Conservation (phyloP, 30 jellyfish, hydroid and myxozoan species). For the Cassiopea andromeda region DNA sequence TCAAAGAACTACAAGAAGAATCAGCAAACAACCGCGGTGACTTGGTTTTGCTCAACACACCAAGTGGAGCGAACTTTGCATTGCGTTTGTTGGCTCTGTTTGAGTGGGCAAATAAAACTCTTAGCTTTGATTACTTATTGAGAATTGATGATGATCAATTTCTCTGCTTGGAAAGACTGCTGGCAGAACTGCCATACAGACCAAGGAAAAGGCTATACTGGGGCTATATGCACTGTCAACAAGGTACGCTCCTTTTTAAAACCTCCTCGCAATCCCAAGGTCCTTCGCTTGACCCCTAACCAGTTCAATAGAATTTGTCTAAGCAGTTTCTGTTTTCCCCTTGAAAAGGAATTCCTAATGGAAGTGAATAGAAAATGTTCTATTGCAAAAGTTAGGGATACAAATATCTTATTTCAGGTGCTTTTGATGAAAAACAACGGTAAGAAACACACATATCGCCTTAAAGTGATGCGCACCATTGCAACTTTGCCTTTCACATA, state of each 20-base stretch:
- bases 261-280: not conserved
- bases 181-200: conserved; percentile 75
- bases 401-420: too few relatives aligned
- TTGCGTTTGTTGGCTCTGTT: conserved; percentile 75
- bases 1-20: conserved; percentile 47
- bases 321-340: too few relatives aligned
- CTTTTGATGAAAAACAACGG: too few relatives aligned
- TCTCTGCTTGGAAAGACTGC: conserved; percentile 76
- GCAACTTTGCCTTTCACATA: too few relatives aligned
- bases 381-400: too few relatives aligned
- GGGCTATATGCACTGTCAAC: conserved; percentile 84
- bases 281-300: too few relatives aligned
- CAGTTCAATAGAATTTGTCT: too few relatives aligned
- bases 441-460: too few relatives aligned
- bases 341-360: too few relatives aligned
- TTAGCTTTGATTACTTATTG: conserved; percentile 62
- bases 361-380: too few relatives aligned
- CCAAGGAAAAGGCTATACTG: conserved; percentile 82
- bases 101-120: conserved; percentile 76
- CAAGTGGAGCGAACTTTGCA: conserved; percentile 79
- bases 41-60: conserved; percentile 67
- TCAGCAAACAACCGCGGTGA: conserved; percentile 65
- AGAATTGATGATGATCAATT: conserved; percentile 87
- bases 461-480: too few relatives aligned
- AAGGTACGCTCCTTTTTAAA: conserved; percentile 35